These are phyloP conservation scores for Halocynthia roretzi DNA, from an alignment of 23 tunicate species.

Conservation along the genomic window DNA sequence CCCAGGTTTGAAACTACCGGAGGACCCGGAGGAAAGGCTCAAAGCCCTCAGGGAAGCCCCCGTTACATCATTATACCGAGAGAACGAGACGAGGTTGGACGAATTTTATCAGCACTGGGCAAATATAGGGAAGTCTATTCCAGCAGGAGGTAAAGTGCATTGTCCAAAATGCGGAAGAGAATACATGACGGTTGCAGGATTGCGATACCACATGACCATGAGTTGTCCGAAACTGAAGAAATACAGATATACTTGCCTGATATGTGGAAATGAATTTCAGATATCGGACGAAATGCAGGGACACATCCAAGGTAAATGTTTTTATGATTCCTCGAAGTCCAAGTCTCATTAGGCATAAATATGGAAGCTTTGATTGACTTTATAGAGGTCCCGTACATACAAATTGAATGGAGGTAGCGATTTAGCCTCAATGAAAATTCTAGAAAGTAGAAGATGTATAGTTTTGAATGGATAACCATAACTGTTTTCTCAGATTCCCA, in stretches of 20 bases:
- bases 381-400: no score
- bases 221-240: constrained; percentile 12
- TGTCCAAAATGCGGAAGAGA: constrained; percentile 9
- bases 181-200: background rate
- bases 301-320: constrained; percentile 25
- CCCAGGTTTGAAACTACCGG: background rate
- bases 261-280: constrained; percentile 13
- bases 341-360: no score
- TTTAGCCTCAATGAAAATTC: no score
- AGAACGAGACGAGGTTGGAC: background rate
- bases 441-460: no score
- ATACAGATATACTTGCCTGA: constrained; percentile 13
- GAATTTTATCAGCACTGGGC: background rate
- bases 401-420: no score
- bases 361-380: no score
- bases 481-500: no score
- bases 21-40: background rate
- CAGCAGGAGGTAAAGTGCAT: no score
- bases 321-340: no score
- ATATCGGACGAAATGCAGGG: constrained; percentile 1
- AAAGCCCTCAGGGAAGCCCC: background rate
- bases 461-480: no score
- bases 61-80: background rate
- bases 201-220: background rate
- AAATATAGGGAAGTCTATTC: background rate